Base-by-base conservation (phyloP, 2,797 vertebrate species). In the Darevskia mixta region DNA sequence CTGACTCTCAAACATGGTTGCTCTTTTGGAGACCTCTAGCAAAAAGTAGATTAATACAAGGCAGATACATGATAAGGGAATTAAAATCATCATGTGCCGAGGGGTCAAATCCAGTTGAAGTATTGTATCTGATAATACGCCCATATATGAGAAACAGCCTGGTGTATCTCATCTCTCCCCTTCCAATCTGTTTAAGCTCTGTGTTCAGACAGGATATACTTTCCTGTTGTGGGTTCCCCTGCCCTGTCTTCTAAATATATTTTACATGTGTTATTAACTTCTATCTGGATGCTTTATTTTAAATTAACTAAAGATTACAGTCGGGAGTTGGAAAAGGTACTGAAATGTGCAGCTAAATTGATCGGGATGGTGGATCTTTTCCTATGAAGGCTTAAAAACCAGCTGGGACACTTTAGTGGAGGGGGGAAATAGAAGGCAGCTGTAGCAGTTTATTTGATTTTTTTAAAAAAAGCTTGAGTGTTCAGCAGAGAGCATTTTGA, bases 301-400 rank as follows among this genome's bases (percentile, higher is more conserved):
- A 82, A 87, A 87, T 87, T 82, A 82, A 87, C 35, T 87, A 73
- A 82, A 82, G 79, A 81, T 87, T 75, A 64, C 35, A 27, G 69
- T 55, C 2, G 0, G 49, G 69, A 23, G 49, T 69, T 7, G 45
- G 55, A 82, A 58, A 27, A 64, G 38, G 71, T 32, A 43, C 27
- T 3, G 27, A 43, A 32, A 75, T n/a, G 86, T 3, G 17, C 41
- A 45, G 43, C 79, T 64, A 64, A 75, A 75, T 82, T 75, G 78
- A 87, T 81, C 38, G 3, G 79, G 69, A 80, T 72, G 45, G 17
- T 41, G 66, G 66, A 61, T 73, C 49, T 87, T 73, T 27, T 64
- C 20, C 61, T 23, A 18, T 64, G 79, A 86, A 80, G 43, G 11
- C 17, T 58, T 79, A 61, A 64, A 82, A 49, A 23, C 17, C 49